Evolutionary conservation across 2,888 invertebrate species (phyloP).

Genomic region (Marronus borbonicus): DNA sequence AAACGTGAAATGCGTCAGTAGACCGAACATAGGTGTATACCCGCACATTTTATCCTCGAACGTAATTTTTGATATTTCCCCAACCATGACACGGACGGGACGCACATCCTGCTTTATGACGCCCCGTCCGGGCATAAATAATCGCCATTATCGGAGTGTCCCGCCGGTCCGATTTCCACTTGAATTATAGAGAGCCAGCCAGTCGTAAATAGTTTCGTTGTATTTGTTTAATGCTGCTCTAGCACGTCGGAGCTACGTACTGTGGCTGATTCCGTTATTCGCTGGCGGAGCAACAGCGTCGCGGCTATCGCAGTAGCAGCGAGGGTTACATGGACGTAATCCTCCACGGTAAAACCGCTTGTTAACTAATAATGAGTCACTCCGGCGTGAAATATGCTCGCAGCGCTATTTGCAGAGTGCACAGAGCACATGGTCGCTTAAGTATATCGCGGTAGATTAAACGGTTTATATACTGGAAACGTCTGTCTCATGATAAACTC

Average conservation of each 20-base stretch:
- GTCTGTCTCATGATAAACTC: neutral
- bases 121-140: slow-evolving; percentile 31
- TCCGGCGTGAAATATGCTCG: slow-evolving; percentile 10
- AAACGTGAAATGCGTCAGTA: neutral
- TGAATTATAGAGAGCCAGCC: slow-evolving; percentile 36
- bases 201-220: slow-evolving; percentile 38
- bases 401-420: slow-evolving; percentile 14
- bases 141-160: slow-evolving; percentile 41
- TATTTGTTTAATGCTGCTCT: slow-evolving; percentile 31
- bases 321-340: neutral
- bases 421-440: slow-evolving; percentile 10
- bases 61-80: slow-evolving; percentile 32
- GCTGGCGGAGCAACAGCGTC: neutral
- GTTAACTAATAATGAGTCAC: slow-evolving; percentile 16
- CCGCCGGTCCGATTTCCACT: slow-evolving; percentile 25
- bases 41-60: neutral
- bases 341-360: neutral
- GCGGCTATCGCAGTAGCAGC: neutral
- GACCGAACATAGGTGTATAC: neutral
- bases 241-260: neutral
- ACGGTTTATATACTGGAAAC: neutral
- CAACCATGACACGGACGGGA: neutral
- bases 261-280: neutral
- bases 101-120: slow-evolving; percentile 30
- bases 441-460: slow-evolving; percentile 2